Conservation (phyloP, 2,888 invertebrate species). For the Tanytarsus gracilentus region DNA sequence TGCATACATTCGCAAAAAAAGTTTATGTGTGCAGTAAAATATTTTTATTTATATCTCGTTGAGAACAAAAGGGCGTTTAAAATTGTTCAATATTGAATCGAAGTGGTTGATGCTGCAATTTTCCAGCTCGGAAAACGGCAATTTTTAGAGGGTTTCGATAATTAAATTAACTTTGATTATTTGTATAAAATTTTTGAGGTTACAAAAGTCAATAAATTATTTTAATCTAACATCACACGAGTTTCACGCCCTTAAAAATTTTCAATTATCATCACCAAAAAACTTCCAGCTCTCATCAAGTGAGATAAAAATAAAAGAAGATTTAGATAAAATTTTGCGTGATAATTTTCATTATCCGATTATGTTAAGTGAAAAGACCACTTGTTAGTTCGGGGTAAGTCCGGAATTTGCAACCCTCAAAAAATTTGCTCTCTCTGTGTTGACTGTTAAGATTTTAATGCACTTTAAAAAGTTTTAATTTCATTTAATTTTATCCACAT, state of each 20-base stretch:
- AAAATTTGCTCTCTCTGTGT: conserved; percentile 37
- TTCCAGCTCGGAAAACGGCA: background rate
- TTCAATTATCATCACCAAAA: too few species aligned
- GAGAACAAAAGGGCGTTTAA: background rate
- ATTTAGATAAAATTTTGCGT: conserved; percentile 30
- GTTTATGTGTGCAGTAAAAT: background rate
- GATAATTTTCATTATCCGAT: conserved; percentile 46
- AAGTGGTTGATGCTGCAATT: background rate
- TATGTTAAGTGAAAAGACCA: conserved; percentile 53
- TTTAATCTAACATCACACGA: too few species aligned
- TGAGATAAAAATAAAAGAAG: background rate
- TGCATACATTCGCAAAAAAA: background rate
- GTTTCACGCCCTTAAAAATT: too few species aligned
- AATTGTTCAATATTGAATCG: background rate
- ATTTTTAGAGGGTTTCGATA: too few species aligned
- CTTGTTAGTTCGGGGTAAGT: conserved; percentile 41
- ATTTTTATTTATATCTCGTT: background rate
- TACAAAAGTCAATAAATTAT: too few species aligned
- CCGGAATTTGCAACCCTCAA: conserved; percentile 33
- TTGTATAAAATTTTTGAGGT: background rate
- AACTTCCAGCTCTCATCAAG: too few species aligned
- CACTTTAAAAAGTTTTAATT: too few species aligned
- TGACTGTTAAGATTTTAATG: too few species aligned
- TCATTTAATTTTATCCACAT: too few species aligned
- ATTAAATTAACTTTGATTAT: background rate